These are phyloP conservation scores for Agrilus planipennis DNA, from an alignment of 1,140 invertebrate genomes.

Conservation along the genomic window DNA sequence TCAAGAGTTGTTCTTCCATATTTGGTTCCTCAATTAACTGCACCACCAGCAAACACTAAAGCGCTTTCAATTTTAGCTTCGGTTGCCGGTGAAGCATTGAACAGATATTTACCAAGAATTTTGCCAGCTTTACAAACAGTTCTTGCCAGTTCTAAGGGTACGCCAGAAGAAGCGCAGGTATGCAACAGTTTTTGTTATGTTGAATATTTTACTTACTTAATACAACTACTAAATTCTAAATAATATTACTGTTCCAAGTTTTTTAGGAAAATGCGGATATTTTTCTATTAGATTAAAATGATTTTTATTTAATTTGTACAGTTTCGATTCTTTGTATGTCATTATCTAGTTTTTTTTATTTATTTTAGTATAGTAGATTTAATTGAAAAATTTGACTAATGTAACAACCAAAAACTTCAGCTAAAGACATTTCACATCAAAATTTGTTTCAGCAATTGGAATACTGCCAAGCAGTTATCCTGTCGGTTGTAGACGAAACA, in stretches of 20 bases:
- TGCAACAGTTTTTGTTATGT: no score
- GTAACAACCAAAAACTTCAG: no score
- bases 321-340: not conserved
- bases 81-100: constrained; percentile 87
- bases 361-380: no score
- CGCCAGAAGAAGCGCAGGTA: constrained; percentile 56
- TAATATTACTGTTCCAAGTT: no score
- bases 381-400: no score
- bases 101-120: constrained; percentile 81
- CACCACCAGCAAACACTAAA: constrained; percentile 79
- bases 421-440: no score
- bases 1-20: constrained; percentile 91
- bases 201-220: no score
- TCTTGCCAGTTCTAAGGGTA: constrained; percentile 54
- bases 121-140: constrained; percentile 79
- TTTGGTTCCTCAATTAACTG: constrained; percentile 86
- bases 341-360: constrained; percentile 8
- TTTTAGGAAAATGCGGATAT: no score
- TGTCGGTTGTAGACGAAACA: constrained; percentile 79
- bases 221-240: no score
- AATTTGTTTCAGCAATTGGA: constrained; percentile 67
- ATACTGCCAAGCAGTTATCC: constrained; percentile 85
- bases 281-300: no score
- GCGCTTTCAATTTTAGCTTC: constrained; percentile 85
- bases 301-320: no score